These are phyloP conservation scores for Petroica traversi DNA, from an alignment of 2,113 vertebrate genomes.

Conservation along the genomic window DNA sequence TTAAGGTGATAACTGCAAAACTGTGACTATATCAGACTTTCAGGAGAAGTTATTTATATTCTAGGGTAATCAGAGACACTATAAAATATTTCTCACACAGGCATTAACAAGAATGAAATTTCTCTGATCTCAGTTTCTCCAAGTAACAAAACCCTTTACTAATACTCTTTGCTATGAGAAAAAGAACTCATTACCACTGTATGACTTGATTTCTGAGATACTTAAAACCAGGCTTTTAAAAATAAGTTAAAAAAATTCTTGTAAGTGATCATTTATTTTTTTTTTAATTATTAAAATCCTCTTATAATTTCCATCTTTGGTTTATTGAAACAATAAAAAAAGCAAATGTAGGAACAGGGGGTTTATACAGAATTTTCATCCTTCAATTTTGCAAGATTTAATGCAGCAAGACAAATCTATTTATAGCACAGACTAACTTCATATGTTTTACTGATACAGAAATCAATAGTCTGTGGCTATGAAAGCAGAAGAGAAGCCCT, in stretches of 20 bases:
- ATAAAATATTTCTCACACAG: not conserved
- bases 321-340: not conserved
- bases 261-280: not conserved
- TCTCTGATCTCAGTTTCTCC: not conserved
- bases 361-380: not conserved
- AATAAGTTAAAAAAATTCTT: not conserved
- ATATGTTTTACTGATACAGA: not conserved
- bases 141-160: not conserved
- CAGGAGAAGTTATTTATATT: not conserved
- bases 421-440: not conserved
- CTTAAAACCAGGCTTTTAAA: not conserved
- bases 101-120: not conserved
- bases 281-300: not conserved
- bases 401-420: not conserved
- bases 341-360: not conserved
- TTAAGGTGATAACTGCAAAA: not conserved
- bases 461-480: not conserved
- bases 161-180: not conserved
- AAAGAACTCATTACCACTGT: not conserved
- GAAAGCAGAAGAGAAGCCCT: not conserved
- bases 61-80: not conserved
- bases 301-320: not conserved
- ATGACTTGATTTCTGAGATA: not conserved
- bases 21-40: not conserved
- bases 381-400: not conserved